A percentile compares a stretch with the other conserved stretches of the same genome.
Conservation (phyloP, 2,888 invertebrate species). For the Aspidiotus destructor region DNA sequence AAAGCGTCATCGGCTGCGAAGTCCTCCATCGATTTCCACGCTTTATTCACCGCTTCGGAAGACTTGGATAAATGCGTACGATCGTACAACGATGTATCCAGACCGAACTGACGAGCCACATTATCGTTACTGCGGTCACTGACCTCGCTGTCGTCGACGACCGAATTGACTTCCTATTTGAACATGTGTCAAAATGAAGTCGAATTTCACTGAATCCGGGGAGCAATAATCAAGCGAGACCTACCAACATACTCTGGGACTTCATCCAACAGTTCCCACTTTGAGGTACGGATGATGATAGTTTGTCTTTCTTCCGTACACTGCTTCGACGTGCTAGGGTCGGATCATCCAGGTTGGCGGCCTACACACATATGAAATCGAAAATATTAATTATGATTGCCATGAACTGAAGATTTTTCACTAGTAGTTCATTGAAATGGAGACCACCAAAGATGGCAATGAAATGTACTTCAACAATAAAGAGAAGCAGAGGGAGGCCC, state of each 20-base stretch:
- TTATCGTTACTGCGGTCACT: conserved; percentile 6
- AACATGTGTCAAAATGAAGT: not conserved
- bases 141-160: conserved; percentile 13
- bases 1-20: conserved; percentile 33
- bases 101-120: conserved; percentile 36
- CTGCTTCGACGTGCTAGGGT: not conserved
- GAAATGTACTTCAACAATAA: too few relatives aligned
- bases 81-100: conserved; percentile 37
- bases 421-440: too few relatives aligned
- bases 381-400: too few relatives aligned
- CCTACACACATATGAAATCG: conserved; percentile 1
- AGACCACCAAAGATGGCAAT: too few relatives aligned
- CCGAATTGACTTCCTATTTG: conserved; percentile 21
- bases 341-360: conserved; percentile 10
- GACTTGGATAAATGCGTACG: conserved; percentile 34
- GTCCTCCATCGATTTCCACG: conserved; percentile 35
- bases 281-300: conserved; percentile 19
- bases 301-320: conserved; percentile 30
- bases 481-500: too few relatives aligned
- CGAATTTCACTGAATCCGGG: not conserved
- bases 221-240: not conserved
- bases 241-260: conserved; percentile 36
- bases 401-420: too few relatives aligned
- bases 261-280: conserved; percentile 33
- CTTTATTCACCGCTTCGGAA: conserved; percentile 35